These are phyloP conservation scores for Holcopasites calliopsidis DNA, from an alignment of 1,140 invertebrate genomes.

Conservation along the genomic window DNA sequence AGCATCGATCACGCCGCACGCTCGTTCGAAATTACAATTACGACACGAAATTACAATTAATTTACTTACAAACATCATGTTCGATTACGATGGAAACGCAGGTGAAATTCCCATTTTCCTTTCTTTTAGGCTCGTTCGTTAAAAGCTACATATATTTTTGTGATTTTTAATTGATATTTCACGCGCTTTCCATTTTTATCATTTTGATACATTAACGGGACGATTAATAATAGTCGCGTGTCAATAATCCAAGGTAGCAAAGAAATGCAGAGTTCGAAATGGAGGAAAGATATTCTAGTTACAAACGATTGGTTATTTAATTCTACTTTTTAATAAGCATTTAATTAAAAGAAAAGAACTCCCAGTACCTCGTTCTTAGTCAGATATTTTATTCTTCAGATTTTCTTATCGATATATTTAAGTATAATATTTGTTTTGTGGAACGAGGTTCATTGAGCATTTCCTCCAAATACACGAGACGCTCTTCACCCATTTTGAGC, in stretches of 20 bases:
- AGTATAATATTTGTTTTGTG: neutral
- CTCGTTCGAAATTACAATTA: slow-evolving; percentile 9
- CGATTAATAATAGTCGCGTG: neutral
- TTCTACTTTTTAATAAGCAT: too few species aligned
- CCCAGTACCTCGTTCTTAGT: too few species aligned
- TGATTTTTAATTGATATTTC: neutral
- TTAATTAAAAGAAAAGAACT: too few species aligned
- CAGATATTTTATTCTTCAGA: neutral
- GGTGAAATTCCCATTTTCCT: neutral
- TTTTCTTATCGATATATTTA: too few species aligned
- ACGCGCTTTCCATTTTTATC: too few species aligned
- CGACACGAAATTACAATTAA: neutral
- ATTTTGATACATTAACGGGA: too few species aligned
- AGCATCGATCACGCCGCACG: slow-evolving; percentile 19
- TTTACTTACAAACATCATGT: neutral
- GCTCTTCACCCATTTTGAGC: neutral
- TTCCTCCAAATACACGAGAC: neutral
- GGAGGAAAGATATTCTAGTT: too few species aligned
- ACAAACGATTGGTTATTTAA: too few species aligned
- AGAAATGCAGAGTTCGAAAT: neutral
- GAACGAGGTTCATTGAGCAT: neutral
- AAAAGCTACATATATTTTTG: neutral
- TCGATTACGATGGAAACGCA: too few species aligned
- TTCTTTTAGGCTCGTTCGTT: neutral
- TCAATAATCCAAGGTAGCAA: neutral